Conservation (phyloP, 64 coral and sea anemone species). For the Montipora efflorescens region DNA sequence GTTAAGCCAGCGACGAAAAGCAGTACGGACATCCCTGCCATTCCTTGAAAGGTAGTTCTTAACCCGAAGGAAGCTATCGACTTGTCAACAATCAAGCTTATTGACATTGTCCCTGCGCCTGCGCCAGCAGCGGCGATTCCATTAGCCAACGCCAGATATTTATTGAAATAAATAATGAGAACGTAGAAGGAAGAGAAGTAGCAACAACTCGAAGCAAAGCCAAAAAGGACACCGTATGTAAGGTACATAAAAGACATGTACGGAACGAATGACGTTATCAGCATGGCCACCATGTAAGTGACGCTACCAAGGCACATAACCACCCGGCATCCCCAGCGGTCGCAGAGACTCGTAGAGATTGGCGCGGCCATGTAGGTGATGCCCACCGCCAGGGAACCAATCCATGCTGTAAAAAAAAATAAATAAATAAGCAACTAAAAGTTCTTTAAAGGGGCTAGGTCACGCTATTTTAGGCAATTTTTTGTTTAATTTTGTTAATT, state of each 20-base stretch:
- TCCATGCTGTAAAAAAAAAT: slow-evolving; percentile 80
- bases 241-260: slow-evolving; percentile 79
- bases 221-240: slow-evolving; percentile 77
- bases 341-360: slow-evolving; percentile 66
- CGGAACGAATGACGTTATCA: slow-evolving; percentile 72
- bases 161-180: slow-evolving; percentile 87
- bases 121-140: slow-evolving; percentile 77
- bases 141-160: slow-evolving; percentile 80
- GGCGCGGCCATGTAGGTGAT: slow-evolving; percentile 76
- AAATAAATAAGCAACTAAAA: too few relatives aligned
- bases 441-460: too few relatives aligned
- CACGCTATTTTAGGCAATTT: too few relatives aligned
- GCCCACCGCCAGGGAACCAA: slow-evolving; percentile 83
- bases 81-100: slow-evolving; percentile 59
- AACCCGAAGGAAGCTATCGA: slow-evolving; percentile 71
- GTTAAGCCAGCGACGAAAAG: slow-evolving; percentile 55
- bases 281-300: slow-evolving; percentile 39
- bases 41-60: slow-evolving; percentile 32
- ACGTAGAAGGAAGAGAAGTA: slow-evolving; percentile 85
- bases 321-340: slow-evolving; percentile 77
- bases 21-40: slow-evolving; percentile 50
- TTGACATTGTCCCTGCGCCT: slow-evolving; percentile 72
- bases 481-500: too few relatives aligned
- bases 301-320: slow-evolving; percentile 78
- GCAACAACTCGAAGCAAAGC: slow-evolving; percentile 77